A percentile compares a stretch with the other conserved stretches of the same genome.
These are phyloP conservation scores for Cryptosula pallasiana DNA, from an alignment of 2,888 invertebrate genomes.

Conservation along the genomic window DNA sequence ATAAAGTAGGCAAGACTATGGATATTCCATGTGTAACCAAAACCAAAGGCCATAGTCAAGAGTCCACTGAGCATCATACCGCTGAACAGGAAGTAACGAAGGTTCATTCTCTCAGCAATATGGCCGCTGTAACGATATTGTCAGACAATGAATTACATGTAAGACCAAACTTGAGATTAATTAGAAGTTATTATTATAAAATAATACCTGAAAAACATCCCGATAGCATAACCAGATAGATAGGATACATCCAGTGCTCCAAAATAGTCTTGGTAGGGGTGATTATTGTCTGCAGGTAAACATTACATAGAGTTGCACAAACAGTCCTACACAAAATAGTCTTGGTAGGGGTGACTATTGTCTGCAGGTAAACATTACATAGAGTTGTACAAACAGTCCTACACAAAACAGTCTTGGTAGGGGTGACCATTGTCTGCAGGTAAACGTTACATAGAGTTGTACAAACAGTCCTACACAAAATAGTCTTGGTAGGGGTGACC, in stretches of 20 bases:
- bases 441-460: background rate
- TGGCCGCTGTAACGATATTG: constrained; percentile 63
- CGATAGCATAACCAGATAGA: constrained; percentile 81
- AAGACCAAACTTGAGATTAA: background rate
- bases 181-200: too few relatives aligned
- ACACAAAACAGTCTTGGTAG: constrained; percentile 58
- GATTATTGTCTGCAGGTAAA: background rate
- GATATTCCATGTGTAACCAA: constrained; percentile 73
- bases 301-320: background rate
- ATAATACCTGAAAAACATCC: constrained; percentile 74
- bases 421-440: background rate
- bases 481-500: background rate
- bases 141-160: background rate
- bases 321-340: too few relatives aligned
- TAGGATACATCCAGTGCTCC: constrained; percentile 86
- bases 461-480: too few relatives aligned
- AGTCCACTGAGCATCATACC: constrained; percentile 86
- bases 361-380: background rate
- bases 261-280: constrained; percentile 52
- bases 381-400: too few relatives aligned
- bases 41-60: constrained; percentile 80
- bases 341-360: background rate
- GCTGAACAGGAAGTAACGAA: constrained; percentile 80
- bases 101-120: constrained; percentile 82
- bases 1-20: constrained; percentile 79